Conservation (phyloP, 1,140 invertebrate species). For the Nymphalis io region DNA sequence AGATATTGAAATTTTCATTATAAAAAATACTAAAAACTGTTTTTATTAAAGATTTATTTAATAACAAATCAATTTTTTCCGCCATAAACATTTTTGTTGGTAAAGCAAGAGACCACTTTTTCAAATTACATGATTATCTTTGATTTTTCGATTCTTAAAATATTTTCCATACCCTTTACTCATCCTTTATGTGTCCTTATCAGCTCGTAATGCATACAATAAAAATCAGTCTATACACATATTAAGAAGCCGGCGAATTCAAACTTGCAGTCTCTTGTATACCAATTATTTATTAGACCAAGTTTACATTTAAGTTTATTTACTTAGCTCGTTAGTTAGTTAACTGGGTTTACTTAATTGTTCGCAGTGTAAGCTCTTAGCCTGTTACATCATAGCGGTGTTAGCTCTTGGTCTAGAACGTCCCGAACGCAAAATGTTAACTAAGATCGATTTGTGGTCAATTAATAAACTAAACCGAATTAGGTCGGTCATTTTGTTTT, state of each 20-base stretch:
- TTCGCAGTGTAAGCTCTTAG: conserved; percentile 44
- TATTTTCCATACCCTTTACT: too few relatives aligned
- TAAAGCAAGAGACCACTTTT: too few relatives aligned
- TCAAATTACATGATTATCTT: too few relatives aligned
- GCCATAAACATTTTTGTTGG: too few relatives aligned
- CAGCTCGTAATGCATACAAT: neutral
- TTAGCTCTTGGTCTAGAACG: conserved; percentile 35
- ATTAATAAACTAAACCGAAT: neutral
- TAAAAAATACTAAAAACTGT: too few relatives aligned
- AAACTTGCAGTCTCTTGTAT: conserved; percentile 18
- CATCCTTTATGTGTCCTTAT: neutral
- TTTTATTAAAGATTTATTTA: too few relatives aligned
- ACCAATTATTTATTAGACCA: conserved; percentile 39
- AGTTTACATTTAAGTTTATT: conserved; percentile 49
- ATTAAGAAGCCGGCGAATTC: conserved; percentile 9
- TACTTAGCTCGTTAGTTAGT: conserved; percentile 51
- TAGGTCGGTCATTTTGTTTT: too few relatives aligned
- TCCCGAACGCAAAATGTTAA: conserved; percentile 18
- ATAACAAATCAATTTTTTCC: too few relatives aligned
- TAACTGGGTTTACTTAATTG: conserved; percentile 54
- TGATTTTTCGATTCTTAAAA: too few relatives aligned
- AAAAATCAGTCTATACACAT: neutral
- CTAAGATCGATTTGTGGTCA: conserved; percentile 1
- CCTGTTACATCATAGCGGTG: conserved; percentile 44
- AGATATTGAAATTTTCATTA: too few relatives aligned